Evolutionary conservation across 1,140 invertebrate species (phyloP), one percentile per base, ranked within the genome.

Genomic region (Solenopsis fugax): DNA sequence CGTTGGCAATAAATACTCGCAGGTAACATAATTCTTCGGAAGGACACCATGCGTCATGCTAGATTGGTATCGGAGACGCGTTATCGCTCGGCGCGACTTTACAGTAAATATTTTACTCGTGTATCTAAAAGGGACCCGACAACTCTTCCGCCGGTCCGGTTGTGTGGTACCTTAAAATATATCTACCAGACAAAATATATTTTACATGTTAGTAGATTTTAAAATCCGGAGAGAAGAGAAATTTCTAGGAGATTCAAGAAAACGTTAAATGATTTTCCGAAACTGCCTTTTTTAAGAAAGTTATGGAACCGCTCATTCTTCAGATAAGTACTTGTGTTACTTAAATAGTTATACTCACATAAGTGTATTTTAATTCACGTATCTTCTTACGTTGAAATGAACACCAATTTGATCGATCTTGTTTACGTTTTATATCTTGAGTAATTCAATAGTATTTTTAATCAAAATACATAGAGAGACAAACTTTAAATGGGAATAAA

Each of bases 1-100:
- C 29, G 87, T 87, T 80, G 78, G 90, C 78, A 92, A 93, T 93
- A 93, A 93, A 93, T 93, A 92, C 85, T 62, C 87, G 24, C 56
- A 45, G 56, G 37, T 58, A 88, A 88, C 87, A 90, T 92, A 93
- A 91, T 90, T 93, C 91, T 91, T 88, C 29, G n/a, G 71, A 75
- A 77, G 77, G 85, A 91, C 87, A 86, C 90, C 81, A 91, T 93
- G 90, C 90, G 82, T 93, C 93, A 93, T 93, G 86, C 89, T 93
- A 93, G 92, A 93, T 93, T 91, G 88, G 89, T 93, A 93, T 93
- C 92, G 89, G 78, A 86, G 87, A 90, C 84, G 86, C 76, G 91
- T 92, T 93, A 93, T 92, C 90, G 92, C 89, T 89, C 81, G 87
- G 62, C 82, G 52, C 58, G 78, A 71, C 85, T 89, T 91, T 89